Percentiles rank a stretch among this genome's conserved stretches.
Conservation (phyloP, 2,113 vertebrate species). For the Rhynchomys soricoides region DNA sequence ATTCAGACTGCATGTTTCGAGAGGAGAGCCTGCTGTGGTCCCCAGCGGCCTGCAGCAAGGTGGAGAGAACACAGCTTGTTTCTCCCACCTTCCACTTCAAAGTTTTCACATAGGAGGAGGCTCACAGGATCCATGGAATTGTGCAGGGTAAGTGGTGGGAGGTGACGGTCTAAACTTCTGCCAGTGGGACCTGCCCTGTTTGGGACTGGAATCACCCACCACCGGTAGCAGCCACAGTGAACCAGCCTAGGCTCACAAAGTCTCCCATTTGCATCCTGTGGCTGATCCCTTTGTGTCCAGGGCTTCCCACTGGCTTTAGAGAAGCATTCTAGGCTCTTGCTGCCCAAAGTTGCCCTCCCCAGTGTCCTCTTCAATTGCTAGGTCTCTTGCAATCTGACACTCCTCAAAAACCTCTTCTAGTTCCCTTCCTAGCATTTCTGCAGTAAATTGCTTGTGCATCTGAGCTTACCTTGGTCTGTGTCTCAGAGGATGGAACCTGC, state of each 20-base stretch:
- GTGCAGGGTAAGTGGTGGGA: neutral
- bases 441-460: neutral
- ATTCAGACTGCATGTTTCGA: neutral
- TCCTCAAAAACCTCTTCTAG: neutral
- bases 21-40: neutral
- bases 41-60: neutral
- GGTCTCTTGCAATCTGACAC: neutral
- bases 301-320: neutral
- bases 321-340: neutral
- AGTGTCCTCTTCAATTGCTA: neutral
- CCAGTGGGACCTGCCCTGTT: neutral
- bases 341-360: rapidly evolving
- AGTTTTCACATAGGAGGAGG: neutral
- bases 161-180: neutral
- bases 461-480: neutral
- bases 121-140: neutral
- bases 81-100: neutral
- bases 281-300: neutral
- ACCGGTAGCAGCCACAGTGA: neutral
- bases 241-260: neutral
- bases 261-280: neutral
- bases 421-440: neutral
- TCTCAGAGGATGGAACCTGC: neutral
- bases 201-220: neutral
- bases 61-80: neutral